Conservation (phyloP, 2,797 vertebrate genomes). For the Cyprinella venusta region DNA sequence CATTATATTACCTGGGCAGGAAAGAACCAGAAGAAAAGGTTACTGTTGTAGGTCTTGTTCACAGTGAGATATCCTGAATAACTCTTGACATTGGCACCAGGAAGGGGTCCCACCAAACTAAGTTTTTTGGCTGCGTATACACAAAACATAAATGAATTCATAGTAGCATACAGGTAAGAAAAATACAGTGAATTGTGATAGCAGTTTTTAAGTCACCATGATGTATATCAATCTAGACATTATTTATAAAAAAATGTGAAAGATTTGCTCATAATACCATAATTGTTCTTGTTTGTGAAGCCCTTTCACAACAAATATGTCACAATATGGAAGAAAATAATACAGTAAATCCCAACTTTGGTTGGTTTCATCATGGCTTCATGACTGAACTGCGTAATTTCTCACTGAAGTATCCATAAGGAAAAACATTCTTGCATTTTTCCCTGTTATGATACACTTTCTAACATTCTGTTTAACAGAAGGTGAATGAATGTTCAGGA, state of each 20-base stretch:
- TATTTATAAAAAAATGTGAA: too few relatives aligned
- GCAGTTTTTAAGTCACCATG: background rate
- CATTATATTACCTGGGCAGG: slow-evolving; percentile 75
- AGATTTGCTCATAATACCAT: background rate
- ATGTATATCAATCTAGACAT: background rate
- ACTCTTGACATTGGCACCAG: slow-evolving; percentile 80
- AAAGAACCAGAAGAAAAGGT: slow-evolving; percentile 90
- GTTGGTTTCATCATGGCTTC: background rate
- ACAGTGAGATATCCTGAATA: slow-evolving; percentile 83
- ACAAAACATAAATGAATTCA: background rate
- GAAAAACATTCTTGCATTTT: background rate
- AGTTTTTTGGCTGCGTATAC: slow-evolving; percentile 75
- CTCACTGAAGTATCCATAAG: too few relatives aligned
- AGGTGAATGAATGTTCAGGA: background rate
- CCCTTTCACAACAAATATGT: too few relatives aligned
- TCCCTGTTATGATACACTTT: background rate
- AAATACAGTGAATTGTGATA: background rate
- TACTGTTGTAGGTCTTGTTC: slow-evolving; percentile 86
- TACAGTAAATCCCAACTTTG: background rate
- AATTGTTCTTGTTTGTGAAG: too few relatives aligned
- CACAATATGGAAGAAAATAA: too few relatives aligned
- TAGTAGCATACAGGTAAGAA: background rate
- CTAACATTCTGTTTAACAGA: background rate
- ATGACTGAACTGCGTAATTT: background rate
- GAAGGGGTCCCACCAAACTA: slow-evolving; percentile 78